Conservation (phyloP, 2,113 vertebrate species). For the human region DNA sequence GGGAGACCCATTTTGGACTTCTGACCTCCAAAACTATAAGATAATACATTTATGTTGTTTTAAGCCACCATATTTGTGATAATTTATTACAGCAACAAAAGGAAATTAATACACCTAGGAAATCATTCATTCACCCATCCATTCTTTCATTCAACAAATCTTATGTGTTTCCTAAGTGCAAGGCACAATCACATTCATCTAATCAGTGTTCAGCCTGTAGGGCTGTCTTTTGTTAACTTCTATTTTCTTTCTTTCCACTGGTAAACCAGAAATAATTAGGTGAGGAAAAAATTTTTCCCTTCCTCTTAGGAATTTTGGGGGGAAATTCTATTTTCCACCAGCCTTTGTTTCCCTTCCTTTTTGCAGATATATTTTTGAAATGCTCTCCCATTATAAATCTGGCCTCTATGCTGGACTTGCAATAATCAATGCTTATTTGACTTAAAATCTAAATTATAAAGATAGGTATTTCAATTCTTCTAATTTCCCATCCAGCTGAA, state of each 20-base stretch:
- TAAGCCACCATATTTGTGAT: not conserved
- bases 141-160: not conserved
- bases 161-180: not conserved
- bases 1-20: not conserved
- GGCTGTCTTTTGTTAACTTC: not conserved
- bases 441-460: conserved; percentile 24
- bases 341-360: not conserved
- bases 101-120: not conserved
- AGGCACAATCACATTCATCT: not conserved
- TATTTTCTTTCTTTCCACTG: not conserved
- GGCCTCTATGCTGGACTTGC: not conserved
- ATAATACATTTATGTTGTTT: not conserved
- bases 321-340: conserved; percentile 2
- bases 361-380: not conserved
- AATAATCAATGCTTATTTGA: not conserved
- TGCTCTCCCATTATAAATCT: not conserved
- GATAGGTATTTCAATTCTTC: not conserved
- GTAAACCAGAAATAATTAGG: not conserved
- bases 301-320: not conserved
- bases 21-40: not conserved
- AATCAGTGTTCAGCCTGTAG: not conserved
- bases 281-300: not conserved
- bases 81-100: not conserved
- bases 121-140: not conserved
- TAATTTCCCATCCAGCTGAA: not conserved